Evolutionary conservation across 2,888 invertebrate species (phyloP), one percentile per base, ranked within the genome.

Genomic region (Tinea semifulvella): DNA sequence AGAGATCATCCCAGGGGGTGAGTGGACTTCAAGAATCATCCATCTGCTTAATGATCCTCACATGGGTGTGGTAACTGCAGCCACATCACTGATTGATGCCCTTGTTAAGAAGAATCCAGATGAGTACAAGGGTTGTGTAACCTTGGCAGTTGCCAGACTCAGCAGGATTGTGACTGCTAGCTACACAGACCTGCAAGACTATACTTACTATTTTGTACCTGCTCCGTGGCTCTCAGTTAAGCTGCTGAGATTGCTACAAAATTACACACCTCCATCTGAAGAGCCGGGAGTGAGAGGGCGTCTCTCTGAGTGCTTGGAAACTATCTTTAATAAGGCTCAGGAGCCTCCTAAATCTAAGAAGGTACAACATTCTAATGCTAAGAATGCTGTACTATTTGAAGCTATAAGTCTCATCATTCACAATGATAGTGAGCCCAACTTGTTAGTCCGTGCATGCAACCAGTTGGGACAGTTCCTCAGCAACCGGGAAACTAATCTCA

Each of bases 161-260:
- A 97, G 96, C 68, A 85, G 98, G 65, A 99, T 99, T 82, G 98
- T 99, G 5, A 98, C 98, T 45, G 94, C 98, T 40, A 98, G 97
- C 63, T 98, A 99, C 65, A 98, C 98, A 54, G 99, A 99, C 81
- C 86, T 99, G 52, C 98, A 99, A 83, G 99, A 99, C 80, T 99
- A 99, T 69, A 99, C 99, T 2, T 99, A 99, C 74, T 99, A 99
- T 71, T 99, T 99, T 85, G 98, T 99, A 50, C 98, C 99, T 54
- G 99, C 98, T n/a, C 99, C 99, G 11, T 99, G 99, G 99, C 86
- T 99, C 25, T 98, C 98, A 47, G 98, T 99, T 13, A 99, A 99
- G 77, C 82, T 99, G 47, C 82, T 99, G 50, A 87, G 98, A 56
- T 84, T 99, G 49, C 82, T 99, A 52, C 99, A 99, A 76, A 98